Evolutionary conservation across 2,113 vertebrate genomes (phyloP), one percentile per base, ranked within the genome.

Genomic region (Mormoops blainvillei): DNA sequence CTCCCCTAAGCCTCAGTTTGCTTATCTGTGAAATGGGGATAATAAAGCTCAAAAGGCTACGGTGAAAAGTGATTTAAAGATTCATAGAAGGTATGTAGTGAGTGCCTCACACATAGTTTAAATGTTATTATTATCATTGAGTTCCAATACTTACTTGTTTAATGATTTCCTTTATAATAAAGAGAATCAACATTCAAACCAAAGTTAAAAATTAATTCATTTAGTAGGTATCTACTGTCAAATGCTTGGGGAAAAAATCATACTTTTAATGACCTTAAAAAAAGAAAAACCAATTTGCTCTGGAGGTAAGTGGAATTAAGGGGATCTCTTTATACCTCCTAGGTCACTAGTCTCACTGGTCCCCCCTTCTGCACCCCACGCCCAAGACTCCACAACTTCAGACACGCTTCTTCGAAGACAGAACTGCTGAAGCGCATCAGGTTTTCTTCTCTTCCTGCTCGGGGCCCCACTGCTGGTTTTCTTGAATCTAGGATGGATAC

Each of bases 131-230:
- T n/a, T 24, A 92, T 76, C 22, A 65, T 10, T 67, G 67, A 52
- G 8, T 78, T 84, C 41, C 63, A 89, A 81, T 41, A 71, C 16
- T 67, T 86, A 56, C 43, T 78, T 45, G 4, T 70, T 41, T 86
- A 73, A 80, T 16, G 65, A 14, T 77, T 95, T 83, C 31, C 87
- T 73, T 88, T 58, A 43, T 14, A 89, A 86, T 54, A 86, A 92
- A 83, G 50, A 96, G 7, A 90, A 78, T 28, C 52, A 91, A 89
- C 38, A 91, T 54, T 92, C 78, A 95, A 80, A 73, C 31, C 41
- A 82, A 93, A 73, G 38, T 70, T 22, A 81, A 90, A 89, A 78
- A 73, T 19, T 68, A 68, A 52, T 58, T 90, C 24, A 80, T 92
- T 83, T 91, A 58, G 28, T 71, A 45, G 22, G 41, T 41, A 90